Evolutionary conservation across 2,888 invertebrate genomes (phyloP).

Genomic region (Ptilodon capucinus): DNA sequence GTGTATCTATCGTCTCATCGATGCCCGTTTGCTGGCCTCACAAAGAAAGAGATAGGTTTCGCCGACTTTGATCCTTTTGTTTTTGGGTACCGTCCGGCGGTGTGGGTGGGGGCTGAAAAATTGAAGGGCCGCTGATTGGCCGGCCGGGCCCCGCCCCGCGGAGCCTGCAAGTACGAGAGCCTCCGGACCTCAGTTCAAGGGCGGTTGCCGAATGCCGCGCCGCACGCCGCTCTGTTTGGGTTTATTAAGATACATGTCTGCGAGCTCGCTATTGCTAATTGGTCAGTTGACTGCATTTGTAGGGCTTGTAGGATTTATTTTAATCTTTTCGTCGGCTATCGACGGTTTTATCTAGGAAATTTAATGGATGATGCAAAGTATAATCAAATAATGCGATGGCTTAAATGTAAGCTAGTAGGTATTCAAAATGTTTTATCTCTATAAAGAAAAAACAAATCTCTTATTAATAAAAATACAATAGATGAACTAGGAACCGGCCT

Average conservation of each 20-base stretch:
- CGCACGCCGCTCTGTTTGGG: constrained; percentile 70
- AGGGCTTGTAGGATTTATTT: background rate
- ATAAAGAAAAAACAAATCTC: too few species aligned
- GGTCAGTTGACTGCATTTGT: background rate
- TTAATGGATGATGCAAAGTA: too few species aligned
- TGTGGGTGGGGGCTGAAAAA: constrained; percentile 81
- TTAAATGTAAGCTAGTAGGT: too few species aligned
- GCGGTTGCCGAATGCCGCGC: constrained; percentile 75
- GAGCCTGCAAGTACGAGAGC: constrained; percentile 50
- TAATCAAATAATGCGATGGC: too few species aligned
- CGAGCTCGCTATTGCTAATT: background rate
- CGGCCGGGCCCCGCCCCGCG: constrained; percentile 63
- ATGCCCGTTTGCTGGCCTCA: constrained; percentile 78
- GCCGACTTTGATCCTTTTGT: constrained; percentile 83
- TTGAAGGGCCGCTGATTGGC: constrained; percentile 81
- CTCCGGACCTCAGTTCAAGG: constrained; percentile 74
- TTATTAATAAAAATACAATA: too few species aligned
- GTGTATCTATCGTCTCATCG: constrained; percentile 82
- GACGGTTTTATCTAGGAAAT: background rate
- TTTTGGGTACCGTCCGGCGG: constrained; percentile 83
- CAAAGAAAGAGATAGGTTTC: constrained; percentile 83
- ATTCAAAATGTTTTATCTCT: too few species aligned
- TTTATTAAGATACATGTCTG: constrained; percentile 14
- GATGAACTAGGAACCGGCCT: too few species aligned
- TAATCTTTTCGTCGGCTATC: background rate